These are phyloP conservation scores for Orthonevra nobilis DNA, from an alignment of 2,888 invertebrate species.

Conservation along the genomic window DNA sequence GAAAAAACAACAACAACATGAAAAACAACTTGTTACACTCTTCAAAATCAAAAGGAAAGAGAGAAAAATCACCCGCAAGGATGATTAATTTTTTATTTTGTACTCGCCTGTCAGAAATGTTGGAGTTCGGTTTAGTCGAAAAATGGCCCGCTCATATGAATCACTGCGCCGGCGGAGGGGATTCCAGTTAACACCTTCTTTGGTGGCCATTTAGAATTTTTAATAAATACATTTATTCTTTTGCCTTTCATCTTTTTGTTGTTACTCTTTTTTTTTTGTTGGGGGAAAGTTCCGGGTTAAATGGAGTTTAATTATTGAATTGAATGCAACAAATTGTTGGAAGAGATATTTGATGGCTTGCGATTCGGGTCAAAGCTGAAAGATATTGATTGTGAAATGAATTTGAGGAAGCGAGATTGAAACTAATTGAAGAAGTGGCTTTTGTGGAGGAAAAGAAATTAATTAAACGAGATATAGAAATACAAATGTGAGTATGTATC, in stretches of 20 bases:
- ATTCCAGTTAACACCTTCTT: slow-evolving; percentile 67
- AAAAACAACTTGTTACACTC: slow-evolving; percentile 66
- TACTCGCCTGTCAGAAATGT: slow-evolving; percentile 48
- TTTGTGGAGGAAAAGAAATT: no score
- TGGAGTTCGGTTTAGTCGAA: slow-evolving; percentile 44
- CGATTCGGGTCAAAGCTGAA: slow-evolving; percentile 21
- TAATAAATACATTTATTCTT: slow-evolving; percentile 27
- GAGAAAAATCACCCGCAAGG: slow-evolving; percentile 39
- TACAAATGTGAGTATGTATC: no score
- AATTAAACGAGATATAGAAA: no score
- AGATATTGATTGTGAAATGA: not conserved
- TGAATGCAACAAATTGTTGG: slow-evolving; percentile 25
- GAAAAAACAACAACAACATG: slow-evolving; percentile 17
- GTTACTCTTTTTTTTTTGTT: not conserved
- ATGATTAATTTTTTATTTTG: slow-evolving; percentile 66
- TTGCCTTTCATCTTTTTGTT: slow-evolving; percentile 1
- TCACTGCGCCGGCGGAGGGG: slow-evolving; percentile 25
- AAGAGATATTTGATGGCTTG: slow-evolving; percentile 1
- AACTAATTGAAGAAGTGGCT: no score
- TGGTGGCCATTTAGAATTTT: slow-evolving; percentile 54
- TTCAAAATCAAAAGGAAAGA: slow-evolving; percentile 26
- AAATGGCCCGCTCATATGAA: slow-evolving; percentile 27
- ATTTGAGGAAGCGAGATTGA: not conserved
- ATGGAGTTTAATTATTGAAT: slow-evolving; percentile 42
- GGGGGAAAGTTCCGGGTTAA: slow-evolving; percentile 17